Evolutionary conservation across 2,888 invertebrate species (phyloP), one percentile per base, ranked within the genome.

Genomic region (Mongoloraphidia duomilia): DNA sequence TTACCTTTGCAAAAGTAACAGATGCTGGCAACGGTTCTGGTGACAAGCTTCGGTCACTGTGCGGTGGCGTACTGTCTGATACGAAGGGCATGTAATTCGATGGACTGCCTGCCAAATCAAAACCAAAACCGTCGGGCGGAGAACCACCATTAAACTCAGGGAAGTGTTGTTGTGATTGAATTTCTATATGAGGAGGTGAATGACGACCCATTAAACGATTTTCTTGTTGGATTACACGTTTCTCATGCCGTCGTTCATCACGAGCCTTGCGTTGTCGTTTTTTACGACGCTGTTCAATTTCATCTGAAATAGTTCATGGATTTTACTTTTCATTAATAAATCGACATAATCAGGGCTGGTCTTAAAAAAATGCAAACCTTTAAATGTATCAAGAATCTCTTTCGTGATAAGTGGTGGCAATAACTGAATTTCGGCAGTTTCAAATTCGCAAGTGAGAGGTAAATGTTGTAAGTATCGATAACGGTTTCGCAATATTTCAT

Each of bases 371-470:
- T 54, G 55, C 57, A 57, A 64, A 87, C 89, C 82, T 66, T 75
- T 72, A 63, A 89, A 93, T 47, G 69, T 65, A 45, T 74, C 69
- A 33, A 89, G 62, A 40, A 89, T 83, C 45, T 79, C 76, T 47
- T 73, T 65, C 5, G 81, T 79, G 3, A 95, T 74, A 51, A 79
- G 63, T 0, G 89, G 88, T 34, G 82, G 77, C 53, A 75, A 74
- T 45, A 97, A 69, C 50, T 86, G 79, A 50, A 96, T 75, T 67
- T 96, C 96, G 37, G 88, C 90, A 37, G 95, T 77, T 60, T 91
- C 86, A 68, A 93, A 92, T 51, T 87, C 85, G 60, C 91, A 90
- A 51, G 90, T 86, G 8, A 94, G 72, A 0, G 96, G 95, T 58
- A 97, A 72, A 67, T 97, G 96, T 47, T 84, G 77, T 44, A 91